Evolutionary conservation across 1,140 invertebrate genomes (phyloP).

Genomic region (Cydia pomonella): DNA sequence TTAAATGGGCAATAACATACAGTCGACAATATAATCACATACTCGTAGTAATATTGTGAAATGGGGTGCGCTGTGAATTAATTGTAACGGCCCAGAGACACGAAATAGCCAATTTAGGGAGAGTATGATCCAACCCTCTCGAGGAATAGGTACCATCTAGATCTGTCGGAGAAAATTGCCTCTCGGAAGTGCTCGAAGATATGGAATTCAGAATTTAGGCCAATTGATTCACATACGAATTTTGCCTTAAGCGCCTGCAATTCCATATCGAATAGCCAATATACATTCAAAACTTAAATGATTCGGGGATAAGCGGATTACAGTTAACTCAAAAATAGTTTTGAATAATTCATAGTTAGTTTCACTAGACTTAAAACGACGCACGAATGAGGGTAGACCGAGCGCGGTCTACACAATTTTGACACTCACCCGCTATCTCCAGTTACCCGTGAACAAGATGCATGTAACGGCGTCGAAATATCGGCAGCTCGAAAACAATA

Average conservation of each 20-base stretch:
- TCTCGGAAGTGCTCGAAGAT: neutral
- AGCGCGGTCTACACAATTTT: too few species aligned
- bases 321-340: too few species aligned
- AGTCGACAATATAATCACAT: neutral
- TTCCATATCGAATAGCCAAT: neutral
- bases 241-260: neutral
- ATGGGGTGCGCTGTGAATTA: neutral
- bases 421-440: too few species aligned
- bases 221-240: neutral
- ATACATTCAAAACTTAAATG: neutral
- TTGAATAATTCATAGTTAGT: too few species aligned
- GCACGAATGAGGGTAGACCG: too few species aligned
- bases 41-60: neutral
- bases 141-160: neutral
- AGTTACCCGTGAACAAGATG: too few species aligned
- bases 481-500: too few species aligned
- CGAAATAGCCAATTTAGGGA: conserved; percentile 16
- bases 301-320: too few species aligned
- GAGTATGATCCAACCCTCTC: conserved; percentile 3
- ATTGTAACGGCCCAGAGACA: neutral
- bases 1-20: neutral
- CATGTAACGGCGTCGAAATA: too few species aligned
- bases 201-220: neutral
- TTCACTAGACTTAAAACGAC: too few species aligned
- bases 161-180: neutral